These are phyloP conservation scores for Bagarius yarrelli DNA, from an alignment of 2,113 vertebrate species.

Conservation along the genomic window DNA sequence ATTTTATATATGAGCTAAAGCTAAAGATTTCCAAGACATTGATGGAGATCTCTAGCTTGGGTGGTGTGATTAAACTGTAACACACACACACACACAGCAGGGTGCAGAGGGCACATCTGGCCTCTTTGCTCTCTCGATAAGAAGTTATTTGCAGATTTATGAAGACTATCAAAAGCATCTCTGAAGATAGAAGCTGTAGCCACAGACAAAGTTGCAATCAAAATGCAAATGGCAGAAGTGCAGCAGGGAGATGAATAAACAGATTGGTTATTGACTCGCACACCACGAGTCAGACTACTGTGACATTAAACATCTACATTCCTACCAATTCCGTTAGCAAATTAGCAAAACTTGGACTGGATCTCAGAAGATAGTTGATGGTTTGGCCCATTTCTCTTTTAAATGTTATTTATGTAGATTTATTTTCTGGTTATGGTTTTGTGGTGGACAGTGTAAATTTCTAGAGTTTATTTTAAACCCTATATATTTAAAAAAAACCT, in stretches of 20 bases:
- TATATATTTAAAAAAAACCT: neutral
- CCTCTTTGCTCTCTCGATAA: constrained; percentile 71
- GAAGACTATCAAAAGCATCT: constrained; percentile 72
- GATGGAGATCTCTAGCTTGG: constrained; percentile 7
- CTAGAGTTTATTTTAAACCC: neutral
- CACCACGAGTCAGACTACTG: constrained; percentile 62
- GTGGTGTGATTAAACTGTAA: constrained; percentile 15
- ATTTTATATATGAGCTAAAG: neutral
- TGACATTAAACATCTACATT: constrained; percentile 50
- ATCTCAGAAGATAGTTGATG: neutral
- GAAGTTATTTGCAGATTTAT: constrained; percentile 74
- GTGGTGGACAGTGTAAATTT: too few relatives aligned
- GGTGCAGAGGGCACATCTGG: constrained; percentile 66
- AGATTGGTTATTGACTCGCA: constrained; percentile 61
- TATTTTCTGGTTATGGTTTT: neutral
- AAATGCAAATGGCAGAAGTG: constrained; percentile 71
- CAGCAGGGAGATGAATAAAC: constrained; percentile 67
- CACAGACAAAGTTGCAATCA: constrained; percentile 73
- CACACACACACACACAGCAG: constrained; percentile 34
- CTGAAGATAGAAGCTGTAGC: constrained; percentile 66
- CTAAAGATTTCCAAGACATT: neutral
- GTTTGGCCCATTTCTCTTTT: constrained; percentile 28
- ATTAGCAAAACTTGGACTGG: neutral
- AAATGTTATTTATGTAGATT: neutral
- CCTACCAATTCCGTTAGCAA: constrained; percentile 20